phyloP scores from a whole-genome alignment of 2,113 vertebrate genomes.

The Reinhardtius hippoglossoides region DNA sequence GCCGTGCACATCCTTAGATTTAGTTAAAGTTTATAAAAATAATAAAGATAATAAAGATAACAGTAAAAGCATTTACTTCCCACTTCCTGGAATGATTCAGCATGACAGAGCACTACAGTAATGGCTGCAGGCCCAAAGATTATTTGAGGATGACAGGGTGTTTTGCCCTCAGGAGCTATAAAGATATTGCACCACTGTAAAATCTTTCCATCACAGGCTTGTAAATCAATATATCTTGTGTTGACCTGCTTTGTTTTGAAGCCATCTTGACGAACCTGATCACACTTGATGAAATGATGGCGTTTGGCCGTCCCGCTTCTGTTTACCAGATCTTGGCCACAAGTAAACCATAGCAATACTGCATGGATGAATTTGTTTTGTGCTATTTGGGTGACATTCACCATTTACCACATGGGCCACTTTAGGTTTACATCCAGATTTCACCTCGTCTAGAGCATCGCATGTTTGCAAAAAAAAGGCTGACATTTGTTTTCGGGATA shows the following conservation, averaged over 20 bases:
- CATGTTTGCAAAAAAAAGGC: too few species aligned
- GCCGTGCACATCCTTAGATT: neutral
- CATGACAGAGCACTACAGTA: neutral
- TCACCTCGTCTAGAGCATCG: too few species aligned
- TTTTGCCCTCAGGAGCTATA: conserved; percentile 33
- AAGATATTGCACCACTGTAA: conserved; percentile 47
- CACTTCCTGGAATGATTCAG: conserved; percentile 3
- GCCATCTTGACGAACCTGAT: neutral
- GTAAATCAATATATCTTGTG: conserved; percentile 23
- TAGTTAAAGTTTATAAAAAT: neutral
- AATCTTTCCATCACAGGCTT: neutral
- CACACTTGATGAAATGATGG: neutral
- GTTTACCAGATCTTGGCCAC: too few species aligned
- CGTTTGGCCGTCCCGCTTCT: too few species aligned
- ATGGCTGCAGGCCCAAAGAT: neutral
- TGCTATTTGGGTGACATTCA: too few species aligned
- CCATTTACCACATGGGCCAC: too few species aligned
- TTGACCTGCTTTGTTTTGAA: conserved; percentile 23
- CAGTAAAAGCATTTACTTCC: conserved; percentile 2
- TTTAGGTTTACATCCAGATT: too few species aligned
- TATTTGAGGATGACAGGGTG: conserved; percentile 8
- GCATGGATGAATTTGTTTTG: too few species aligned
- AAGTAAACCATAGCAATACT: too few species aligned
- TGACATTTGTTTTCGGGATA: too few species aligned
- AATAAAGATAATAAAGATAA: neutral